Evolutionary conservation across 2,113 vertebrate genomes (phyloP).

Genomic region (Spea bombifrons): DNA sequence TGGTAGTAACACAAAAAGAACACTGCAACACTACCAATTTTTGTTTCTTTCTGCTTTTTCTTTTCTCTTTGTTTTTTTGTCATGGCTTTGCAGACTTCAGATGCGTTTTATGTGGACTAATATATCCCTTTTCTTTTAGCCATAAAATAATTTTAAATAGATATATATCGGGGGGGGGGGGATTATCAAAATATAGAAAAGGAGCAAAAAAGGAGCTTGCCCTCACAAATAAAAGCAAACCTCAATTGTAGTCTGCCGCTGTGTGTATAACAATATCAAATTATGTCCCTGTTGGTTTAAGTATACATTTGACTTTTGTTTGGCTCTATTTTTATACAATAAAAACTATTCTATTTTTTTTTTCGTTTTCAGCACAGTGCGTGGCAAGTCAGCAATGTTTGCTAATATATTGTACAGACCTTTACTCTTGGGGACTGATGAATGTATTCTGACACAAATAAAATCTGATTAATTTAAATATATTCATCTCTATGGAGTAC

Average conservation of each 20-base stretch:
- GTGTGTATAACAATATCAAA: background rate
- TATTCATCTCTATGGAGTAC: constrained; percentile 45
- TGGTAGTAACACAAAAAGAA: no score
- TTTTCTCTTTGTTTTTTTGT: no score
- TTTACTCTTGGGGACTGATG: constrained; percentile 37
- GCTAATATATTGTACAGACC: constrained; percentile 34
- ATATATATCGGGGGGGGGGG: no score
- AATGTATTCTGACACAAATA: constrained; percentile 48
- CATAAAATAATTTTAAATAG: no score
- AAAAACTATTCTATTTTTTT: constrained; percentile 14
- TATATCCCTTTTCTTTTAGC: no score
- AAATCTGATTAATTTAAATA: constrained; percentile 46
- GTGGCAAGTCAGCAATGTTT: constrained; percentile 22
- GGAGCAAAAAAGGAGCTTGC: no score
- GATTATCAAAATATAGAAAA: no score
- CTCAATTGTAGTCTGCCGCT: background rate
- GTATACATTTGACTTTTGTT: constrained; percentile 2
- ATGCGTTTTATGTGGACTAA: no score
- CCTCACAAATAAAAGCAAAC: no score
- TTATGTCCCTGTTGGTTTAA: background rate
- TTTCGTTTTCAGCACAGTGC: constrained; percentile 28
- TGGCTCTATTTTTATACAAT: constrained; percentile 27
- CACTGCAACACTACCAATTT: no score
- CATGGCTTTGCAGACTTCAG: no score
- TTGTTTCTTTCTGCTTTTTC: no score